Base-by-base conservation (phyloP, 2,888 invertebrate genomes). In the Phortica magna region DNA sequence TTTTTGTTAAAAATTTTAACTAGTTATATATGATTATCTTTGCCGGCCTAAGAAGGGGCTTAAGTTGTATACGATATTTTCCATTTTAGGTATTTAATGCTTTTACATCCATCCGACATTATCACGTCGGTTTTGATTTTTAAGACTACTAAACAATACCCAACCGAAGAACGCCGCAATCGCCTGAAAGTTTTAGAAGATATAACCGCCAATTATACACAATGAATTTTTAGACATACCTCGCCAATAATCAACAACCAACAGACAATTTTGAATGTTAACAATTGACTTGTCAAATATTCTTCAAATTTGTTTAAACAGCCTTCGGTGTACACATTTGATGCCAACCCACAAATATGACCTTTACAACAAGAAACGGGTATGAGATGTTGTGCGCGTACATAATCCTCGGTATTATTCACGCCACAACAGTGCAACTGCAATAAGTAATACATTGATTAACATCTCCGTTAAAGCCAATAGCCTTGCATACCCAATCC, bases 381-480 rank as follows among this genome's bases (percentile, higher is more conserved):
- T 61, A 90, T 81, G 6, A 81, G 77, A 72, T 90, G 89, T 22
- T 83, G 77, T n/a, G 90, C 85, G 19, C 80, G 81, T 31, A 77
- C 80, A 83, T 90, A 90, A 53, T 90, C 90, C 17, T 81, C 83
- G 4, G 83, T 83, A 19, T 82, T 84, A 64, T 90, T 90, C 0
- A 90, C 89, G 2, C 90, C 90, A 78, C 90, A 90, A 53, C 90
- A 90, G 10, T 90, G 89, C 17, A 85, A 55, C 85, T 85, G 65
- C 42, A 70, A 42, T 1, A 48, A 55, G 14, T n/a, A n/a, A 7
- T 22, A 61, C 17, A 14, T 39, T 41, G 2, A 64, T 17, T 7
- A 64, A 59, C n/a, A 42, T n/a, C 0, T 2, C 48, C 2, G 64
- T 14, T 42, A 17, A n/a, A 39, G 7, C 14, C 61, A 22, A 61